Base-by-base conservation (phyloP, 2,888 invertebrate genomes). In the Sepiola atlantica region DNA sequence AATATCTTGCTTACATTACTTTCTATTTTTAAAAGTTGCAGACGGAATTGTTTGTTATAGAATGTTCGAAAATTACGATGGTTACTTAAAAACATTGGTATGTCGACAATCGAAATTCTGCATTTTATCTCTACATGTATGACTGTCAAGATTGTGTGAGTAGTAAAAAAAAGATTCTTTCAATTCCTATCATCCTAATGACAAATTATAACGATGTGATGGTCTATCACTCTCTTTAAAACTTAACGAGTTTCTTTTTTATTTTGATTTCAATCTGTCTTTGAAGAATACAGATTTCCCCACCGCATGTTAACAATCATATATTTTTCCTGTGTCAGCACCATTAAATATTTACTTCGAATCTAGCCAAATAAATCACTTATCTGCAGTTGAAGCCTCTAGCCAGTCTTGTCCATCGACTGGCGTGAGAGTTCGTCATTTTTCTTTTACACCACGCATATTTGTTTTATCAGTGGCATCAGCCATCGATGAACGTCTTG, bases 391-490 rank as follows among this genome's bases (percentile, higher is more conserved):
- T 77, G n/a, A 21, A 32, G 77, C n/a, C n/a, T 77, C 16, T n/a
- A 32, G 77, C 16, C 77, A 77, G 77, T 18, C 16, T 77, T n/a
- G 77, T n/a, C n/a, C 77, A 77, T 77, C n/a, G n/a, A 77, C n/a
- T 77, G n/a, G 32, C 77, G 77, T 77, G 77, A 77, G n/a, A 77
- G 77, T n/a, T 77, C n/a, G 32, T 77, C 61, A 61, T 61, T n/a
- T n/a, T 77, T 77, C 32, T 77, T 77, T n/a, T n/a, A n/a, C 18
- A 28, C 77, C n/a, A n/a, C 16, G 18, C 77, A n/a, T 77, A n/a
- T 77, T 77, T 77, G 77, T n/a, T 77, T 45, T 77, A 77, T 77
- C 77, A 77, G 77, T 77, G 77, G n/a, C 77, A 77, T 77, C 77
- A n/a, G 77, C 77, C 77, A 32, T 77, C 77, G 14, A 32, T n/a